Percentiles rank a stretch among this genome's conserved stretches.
Evolutionary conservation across 2,888 invertebrate species (phyloP).

Genomic region (Pollenia griseotomentosa): DNA sequence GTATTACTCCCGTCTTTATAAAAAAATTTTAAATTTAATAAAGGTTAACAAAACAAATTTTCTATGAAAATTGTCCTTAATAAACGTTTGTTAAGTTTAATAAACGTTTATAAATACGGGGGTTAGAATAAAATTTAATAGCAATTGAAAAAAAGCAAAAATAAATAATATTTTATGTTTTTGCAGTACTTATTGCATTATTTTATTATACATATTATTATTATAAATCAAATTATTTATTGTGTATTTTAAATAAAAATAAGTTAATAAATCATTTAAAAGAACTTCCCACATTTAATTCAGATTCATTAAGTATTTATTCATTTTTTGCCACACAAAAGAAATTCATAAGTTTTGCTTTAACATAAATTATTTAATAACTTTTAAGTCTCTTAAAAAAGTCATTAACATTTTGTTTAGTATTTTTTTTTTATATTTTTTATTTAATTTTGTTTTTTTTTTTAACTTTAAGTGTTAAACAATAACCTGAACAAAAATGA

Average conservation of each 20-base stretch:
- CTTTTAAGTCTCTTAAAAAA: constrained; percentile 23
- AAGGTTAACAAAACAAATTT: no score
- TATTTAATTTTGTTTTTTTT: neutral
- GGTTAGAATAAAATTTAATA: no score
- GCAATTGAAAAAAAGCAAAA: no score
- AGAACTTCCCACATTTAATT: constrained; percentile 28
- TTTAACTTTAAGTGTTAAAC: constrained; percentile 17
- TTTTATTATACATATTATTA: no score
- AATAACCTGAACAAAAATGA: constrained; percentile 62
- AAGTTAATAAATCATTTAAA: constrained; percentile 24
- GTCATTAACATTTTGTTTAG: constrained; percentile 24
- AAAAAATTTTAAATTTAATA: no score
- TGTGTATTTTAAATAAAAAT: neutral
- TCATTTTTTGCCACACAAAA: neutral
- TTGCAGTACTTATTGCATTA: neutral
- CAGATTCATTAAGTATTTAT: neutral
- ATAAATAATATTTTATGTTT: no score
- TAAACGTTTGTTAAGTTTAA: no score
- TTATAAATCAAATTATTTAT: neutral
- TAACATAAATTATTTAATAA: constrained; percentile 9
- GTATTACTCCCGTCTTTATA: no score
- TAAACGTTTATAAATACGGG: no score
- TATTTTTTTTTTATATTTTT: constrained; percentile 1
- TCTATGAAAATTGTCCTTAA: no score
- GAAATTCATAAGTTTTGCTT: neutral